Evolutionary conservation across 2,888 invertebrate species (phyloP).

Genomic region (Altica lythri): DNA sequence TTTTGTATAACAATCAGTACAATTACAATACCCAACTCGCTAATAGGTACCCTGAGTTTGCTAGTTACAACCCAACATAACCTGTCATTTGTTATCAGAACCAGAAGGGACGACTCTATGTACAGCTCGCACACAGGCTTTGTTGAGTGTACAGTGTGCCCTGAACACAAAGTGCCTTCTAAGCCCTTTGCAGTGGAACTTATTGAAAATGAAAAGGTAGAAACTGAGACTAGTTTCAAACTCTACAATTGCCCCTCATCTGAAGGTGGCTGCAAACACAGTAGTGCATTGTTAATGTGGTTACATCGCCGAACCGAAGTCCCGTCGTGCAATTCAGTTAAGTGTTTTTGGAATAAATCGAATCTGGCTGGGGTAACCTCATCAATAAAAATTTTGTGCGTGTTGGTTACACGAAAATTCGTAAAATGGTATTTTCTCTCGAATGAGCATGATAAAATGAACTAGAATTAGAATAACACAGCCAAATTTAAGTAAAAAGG

Average conservation of each 20-base stretch:
- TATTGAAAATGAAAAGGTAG: neutral
- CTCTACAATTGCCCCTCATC: neutral
- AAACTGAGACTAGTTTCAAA: neutral
- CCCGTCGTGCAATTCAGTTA: too few relatives aligned
- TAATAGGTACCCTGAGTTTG: too few relatives aligned
- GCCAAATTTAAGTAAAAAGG: too few relatives aligned
- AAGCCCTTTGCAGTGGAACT: neutral
- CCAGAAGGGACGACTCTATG: slow-evolving; percentile 29
- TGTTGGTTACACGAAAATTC: too few relatives aligned
- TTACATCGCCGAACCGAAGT: too few relatives aligned
- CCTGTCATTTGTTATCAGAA: slow-evolving; percentile 2
- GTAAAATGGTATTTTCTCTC: too few relatives aligned
- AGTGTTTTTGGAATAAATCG: slow-evolving; percentile 30
- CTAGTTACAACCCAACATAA: too few relatives aligned
- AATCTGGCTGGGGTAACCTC: slow-evolving; percentile 3
- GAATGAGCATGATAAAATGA: too few relatives aligned
- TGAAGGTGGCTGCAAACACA: slow-evolving; percentile 6
- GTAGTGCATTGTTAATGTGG: slow-evolving; percentile 7
- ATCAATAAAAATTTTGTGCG: neutral
- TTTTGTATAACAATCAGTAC: too few relatives aligned
- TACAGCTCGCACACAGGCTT: slow-evolving; percentile 36
- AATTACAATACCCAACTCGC: too few relatives aligned
- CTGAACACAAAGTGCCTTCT: neutral
- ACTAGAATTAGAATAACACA: too few relatives aligned
- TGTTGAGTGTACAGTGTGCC: neutral